Percentiles rank a stretch among this genome's conserved stretches.
phyloP scores from a whole-genome alignment of 2,797 vertebrate species.

The Myotis findleyi region DNA sequence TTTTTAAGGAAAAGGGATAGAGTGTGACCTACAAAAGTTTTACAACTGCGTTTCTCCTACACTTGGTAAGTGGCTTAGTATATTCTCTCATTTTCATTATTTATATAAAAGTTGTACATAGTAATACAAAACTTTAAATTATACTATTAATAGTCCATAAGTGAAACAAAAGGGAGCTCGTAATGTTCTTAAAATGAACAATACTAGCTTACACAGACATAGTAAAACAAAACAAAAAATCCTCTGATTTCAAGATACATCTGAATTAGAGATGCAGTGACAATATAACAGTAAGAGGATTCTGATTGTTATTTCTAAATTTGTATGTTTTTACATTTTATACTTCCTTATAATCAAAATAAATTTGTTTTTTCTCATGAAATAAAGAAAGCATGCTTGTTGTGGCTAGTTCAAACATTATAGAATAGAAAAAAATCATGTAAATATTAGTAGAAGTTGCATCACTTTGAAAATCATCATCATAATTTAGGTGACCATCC shows the following conservation, averaged over 20 bases:
- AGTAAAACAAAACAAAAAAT: background rate
- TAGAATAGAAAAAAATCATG: background rate
- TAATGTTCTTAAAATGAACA: constrained; percentile 27
- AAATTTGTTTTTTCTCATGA: background rate
- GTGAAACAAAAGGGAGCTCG: background rate
- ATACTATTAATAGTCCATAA: background rate
- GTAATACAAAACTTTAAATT: background rate
- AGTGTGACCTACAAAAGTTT: constrained; percentile 87
- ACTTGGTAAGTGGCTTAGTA: constrained; percentile 85
- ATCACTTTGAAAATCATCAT: background rate
- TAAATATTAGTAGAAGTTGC: background rate
- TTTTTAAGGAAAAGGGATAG: constrained; percentile 86
- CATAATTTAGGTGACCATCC: background rate
- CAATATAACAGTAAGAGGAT: background rate
- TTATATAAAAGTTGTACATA: background rate
- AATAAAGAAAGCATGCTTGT: background rate
- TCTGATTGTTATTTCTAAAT: background rate
- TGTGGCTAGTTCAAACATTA: background rate
- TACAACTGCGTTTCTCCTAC: constrained; percentile 87
- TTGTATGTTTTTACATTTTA: background rate
- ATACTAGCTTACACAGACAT: background rate
- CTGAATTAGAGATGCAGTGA: background rate
- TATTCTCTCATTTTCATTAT: constrained; percentile 25
- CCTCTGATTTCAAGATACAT: background rate
- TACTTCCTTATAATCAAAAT: constrained; percentile 19